Conservation (phyloP, 2,888 invertebrate species). For the Sturmia bella region DNA sequence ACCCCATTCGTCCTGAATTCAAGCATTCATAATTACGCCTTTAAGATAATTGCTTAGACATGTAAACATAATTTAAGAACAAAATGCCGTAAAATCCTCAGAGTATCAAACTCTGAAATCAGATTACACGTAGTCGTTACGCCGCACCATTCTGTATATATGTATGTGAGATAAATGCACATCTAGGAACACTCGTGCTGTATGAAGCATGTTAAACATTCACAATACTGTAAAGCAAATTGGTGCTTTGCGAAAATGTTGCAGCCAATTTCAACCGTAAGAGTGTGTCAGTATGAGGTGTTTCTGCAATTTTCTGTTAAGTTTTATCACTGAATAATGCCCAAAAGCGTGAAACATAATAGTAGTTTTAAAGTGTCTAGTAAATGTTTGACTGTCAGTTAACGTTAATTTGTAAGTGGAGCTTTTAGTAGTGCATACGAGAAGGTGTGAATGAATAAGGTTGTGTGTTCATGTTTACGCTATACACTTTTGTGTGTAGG, state of each 20-base stretch:
- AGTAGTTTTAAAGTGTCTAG: slow-evolving; percentile 57
- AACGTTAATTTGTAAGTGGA: background rate
- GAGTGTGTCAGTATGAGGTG: slow-evolving; percentile 22
- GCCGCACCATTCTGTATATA: background rate
- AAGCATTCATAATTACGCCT: slow-evolving; percentile 64
- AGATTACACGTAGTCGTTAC: background rate
- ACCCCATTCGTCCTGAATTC: background rate
- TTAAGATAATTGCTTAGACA: slow-evolving; percentile 72
- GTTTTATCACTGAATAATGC: slow-evolving; percentile 53
- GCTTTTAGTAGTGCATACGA: background rate
- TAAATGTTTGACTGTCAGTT: slow-evolving; percentile 16
- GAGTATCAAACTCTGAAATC: slow-evolving; percentile 60
- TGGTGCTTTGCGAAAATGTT: slow-evolving; percentile 49
- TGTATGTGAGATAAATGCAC: background rate
- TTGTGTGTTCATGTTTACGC: background rate
- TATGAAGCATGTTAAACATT: slow-evolving; percentile 5
- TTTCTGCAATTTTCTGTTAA: background rate
- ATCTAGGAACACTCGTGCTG: background rate
- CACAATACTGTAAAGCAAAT: slow-evolving; percentile 64
- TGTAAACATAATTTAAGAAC: slow-evolving; percentile 70
- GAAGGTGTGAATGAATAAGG: background rate
- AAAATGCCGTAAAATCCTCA: slow-evolving; percentile 68
- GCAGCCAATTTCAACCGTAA: slow-evolving; percentile 42
- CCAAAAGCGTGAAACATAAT: slow-evolving; percentile 62
- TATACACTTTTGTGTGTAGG: background rate